Evolutionary conservation across 2,888 invertebrate species (phyloP).

Genomic region (Pycnomerus fuliginosus): DNA sequence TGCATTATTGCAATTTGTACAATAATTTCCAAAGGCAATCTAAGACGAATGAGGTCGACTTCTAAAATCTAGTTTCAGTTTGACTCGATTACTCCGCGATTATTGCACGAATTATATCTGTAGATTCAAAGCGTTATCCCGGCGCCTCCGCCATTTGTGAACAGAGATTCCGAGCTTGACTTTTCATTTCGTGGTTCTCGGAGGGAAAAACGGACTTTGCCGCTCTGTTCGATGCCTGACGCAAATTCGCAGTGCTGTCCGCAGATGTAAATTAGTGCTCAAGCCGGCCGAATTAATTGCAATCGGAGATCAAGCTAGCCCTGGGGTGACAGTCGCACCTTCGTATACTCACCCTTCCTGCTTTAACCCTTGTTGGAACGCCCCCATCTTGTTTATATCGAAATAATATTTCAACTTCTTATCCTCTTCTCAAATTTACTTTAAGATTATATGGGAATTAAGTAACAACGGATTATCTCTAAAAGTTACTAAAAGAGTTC

Average conservation of each 20-base stretch:
- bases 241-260: slow-evolving; percentile 41
- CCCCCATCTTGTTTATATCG: too few relatives aligned
- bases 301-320: slow-evolving; percentile 51
- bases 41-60: slow-evolving; percentile 30
- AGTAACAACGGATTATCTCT: too few relatives aligned
- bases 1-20: slow-evolving; percentile 48
- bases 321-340: slow-evolving; percentile 41
- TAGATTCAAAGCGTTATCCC: too few relatives aligned
- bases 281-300: slow-evolving; percentile 51
- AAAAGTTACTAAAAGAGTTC: too few relatives aligned
- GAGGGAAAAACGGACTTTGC: too few relatives aligned
- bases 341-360: slow-evolving; percentile 20
- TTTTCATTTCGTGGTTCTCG: too few relatives aligned
- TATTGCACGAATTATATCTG: too few relatives aligned
- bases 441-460: too few relatives aligned
- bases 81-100: slow-evolving; percentile 19
- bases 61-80: slow-evolving; percentile 23
- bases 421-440: too few relatives aligned
- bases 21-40: slow-evolving; percentile 46
- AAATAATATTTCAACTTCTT: too few relatives aligned
- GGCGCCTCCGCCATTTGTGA: too few relatives aligned
- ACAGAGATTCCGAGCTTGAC: too few relatives aligned
- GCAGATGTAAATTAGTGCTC: slow-evolving; percentile 52
- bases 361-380: slow-evolving; percentile 16
- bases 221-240: slow-evolving; percentile 22